Evolutionary conservation across 2,888 invertebrate genomes (phyloP), one percentile per base, ranked within the genome.

Genomic region (Lasioglossum vierecki): DNA sequence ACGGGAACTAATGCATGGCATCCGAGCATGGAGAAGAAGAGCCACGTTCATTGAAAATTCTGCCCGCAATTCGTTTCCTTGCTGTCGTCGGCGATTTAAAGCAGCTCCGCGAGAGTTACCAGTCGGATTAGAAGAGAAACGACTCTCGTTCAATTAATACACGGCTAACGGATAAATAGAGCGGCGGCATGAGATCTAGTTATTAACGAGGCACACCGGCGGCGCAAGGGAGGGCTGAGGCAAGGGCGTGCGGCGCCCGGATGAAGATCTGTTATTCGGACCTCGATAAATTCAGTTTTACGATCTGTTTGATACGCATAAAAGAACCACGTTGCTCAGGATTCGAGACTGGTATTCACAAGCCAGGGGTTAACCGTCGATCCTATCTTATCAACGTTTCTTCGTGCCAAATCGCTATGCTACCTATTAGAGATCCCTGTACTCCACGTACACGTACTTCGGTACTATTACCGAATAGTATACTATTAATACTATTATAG

Each of bases 241-340:
- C 35, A 18, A 53, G 22, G 39, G 39, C 26, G 49, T n/a, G 22
- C 39, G n/a, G 44, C 15, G n/a, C n/a, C 18, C 18, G 46, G 39
- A 60, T 13, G 13, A 57, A 63, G 30, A 77, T 57, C 44, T 71
- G 57, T 85, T 84, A 85, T 75, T 80, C 70, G 77, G 11, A 15
- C 44, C 53, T 60, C 77, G 74, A 77, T 80, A 78, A 85, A 85
- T 81, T 68, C 71, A 85, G 84, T 81, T 84, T 77, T 75, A 80
- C 80, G 71, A 75, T 75, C 79, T 70, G 83, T 84, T 84, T 83
- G 74, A 71, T 74, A 71, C 70, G 60, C 74, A 80, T 68, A 76
- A 85, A 83, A 76, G 84, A 83, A 76, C 57, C 46, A 76, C 35
- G 63, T 26, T 49, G 66, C 18, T 11, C 11, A 41, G 49, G 46